Evolutionary conservation across 2,888 invertebrate genomes (phyloP).

Genomic region (Tolmerus cingulatus): DNA sequence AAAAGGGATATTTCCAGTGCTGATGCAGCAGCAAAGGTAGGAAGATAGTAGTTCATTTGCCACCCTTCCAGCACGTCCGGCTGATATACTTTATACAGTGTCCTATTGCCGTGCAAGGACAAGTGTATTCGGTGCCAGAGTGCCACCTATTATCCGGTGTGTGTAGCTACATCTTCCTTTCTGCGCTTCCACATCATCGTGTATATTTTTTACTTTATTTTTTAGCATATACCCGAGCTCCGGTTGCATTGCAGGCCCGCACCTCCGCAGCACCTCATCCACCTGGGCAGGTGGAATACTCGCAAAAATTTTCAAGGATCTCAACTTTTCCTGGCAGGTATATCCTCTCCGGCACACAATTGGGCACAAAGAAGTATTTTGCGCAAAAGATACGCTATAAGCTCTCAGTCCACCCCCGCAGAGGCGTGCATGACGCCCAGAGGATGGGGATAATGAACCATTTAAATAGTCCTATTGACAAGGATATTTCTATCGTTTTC

Average conservation of each 20-base stretch:
- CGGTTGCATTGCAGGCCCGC: background rate
- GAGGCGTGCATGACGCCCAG: background rate
- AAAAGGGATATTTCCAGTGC: background rate
- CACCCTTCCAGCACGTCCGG: conserved; percentile 3
- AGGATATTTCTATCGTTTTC: conserved; percentile 42
- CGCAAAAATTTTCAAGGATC: conserved; percentile 40
- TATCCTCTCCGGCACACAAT: conserved; percentile 40
- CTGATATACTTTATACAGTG: background rate
- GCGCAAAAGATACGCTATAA: conserved; percentile 34
- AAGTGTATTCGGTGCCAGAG: conserved; percentile 31
- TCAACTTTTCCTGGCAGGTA: conserved; percentile 37
- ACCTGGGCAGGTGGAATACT: background rate
- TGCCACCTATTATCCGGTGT: conserved; percentile 33
- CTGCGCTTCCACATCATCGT: conserved; percentile 19
- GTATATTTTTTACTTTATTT: background rate
- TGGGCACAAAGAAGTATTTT: conserved; percentile 34
- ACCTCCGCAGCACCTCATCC: background rate
- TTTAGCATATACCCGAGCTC: background rate
- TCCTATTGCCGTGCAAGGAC: conserved; percentile 32
- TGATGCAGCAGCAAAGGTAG: background rate
- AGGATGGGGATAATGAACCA: conserved; percentile 42
- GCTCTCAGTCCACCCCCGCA: background rate
- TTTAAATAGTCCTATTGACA: conserved; percentile 44
- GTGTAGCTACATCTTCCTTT: conserved; percentile 37
- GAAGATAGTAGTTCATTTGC: conserved; percentile 4